A percentile compares a stretch with the other conserved stretches of the same genome.
phyloP scores from a whole-genome alignment of 2,888 invertebrate genomes.

The Augochlorella aurata region DNA sequence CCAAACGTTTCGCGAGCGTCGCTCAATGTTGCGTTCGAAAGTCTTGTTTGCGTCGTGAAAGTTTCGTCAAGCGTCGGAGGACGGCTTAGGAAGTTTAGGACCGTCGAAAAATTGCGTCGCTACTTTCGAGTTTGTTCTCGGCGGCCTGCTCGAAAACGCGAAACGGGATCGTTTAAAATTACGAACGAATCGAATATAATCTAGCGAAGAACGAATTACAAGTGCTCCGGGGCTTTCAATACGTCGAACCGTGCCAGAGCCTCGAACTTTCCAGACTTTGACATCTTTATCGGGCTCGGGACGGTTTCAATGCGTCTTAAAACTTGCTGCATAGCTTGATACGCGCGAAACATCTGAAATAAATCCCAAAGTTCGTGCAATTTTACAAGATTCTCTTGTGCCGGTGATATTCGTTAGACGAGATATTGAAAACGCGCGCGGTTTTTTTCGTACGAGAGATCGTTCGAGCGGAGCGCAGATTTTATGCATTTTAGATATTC shows the following conservation, averaged over 20 bases:
- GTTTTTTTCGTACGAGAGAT: too few species aligned
- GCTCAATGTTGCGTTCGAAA: not conserved
- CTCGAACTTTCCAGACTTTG: constrained; percentile 12
- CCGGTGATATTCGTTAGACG: not conserved
- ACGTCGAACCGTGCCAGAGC: not conserved
- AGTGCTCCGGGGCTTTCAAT: not conserved
- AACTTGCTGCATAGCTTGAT: not conserved
- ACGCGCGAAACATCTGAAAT: not conserved
- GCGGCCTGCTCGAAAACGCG: too few species aligned
- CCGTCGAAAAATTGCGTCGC: not conserved
- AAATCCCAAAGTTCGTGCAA: not conserved
- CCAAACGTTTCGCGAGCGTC: not conserved
- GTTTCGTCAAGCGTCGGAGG: not conserved
- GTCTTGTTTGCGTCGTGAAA: not conserved
- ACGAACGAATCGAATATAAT: not conserved
- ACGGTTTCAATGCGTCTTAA: not conserved
- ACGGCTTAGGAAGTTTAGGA: not conserved
- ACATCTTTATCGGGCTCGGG: constrained; percentile 3
- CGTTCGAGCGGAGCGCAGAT: too few species aligned
- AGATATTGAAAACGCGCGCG: not conserved
- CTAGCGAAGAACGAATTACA: not conserved
- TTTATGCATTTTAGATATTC: too few species aligned
- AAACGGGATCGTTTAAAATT: not conserved
- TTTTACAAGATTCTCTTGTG: not conserved
- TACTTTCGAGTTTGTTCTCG: not conserved